Evolutionary conservation across 2,113 vertebrate species (phyloP), one percentile per base, ranked within the genome.

Genomic region (Crotalus helleri): DNA sequence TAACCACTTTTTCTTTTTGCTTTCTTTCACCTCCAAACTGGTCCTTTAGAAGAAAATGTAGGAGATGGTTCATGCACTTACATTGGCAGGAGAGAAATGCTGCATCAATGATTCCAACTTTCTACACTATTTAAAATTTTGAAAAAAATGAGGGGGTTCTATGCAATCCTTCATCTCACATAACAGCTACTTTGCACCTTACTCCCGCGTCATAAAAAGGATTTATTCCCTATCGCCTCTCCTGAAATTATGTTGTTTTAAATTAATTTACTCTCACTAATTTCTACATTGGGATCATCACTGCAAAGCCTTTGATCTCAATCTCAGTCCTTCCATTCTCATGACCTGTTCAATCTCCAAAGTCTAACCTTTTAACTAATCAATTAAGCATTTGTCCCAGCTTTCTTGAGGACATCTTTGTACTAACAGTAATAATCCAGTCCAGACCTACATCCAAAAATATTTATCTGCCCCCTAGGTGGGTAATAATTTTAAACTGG

Each of bases 381-480:
- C 21, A 49, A 8, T 51, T 91, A 64, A 64, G 26, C 58, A 74
- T 89, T 88, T 93, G 39, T 13, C 3, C n/a, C 13, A 54, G 55
- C 15, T 21, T 53, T 53, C 3, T 59, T 74, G 87, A 49, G 53
- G 11, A 89, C 53, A 89, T 81, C 39, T 92, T 92, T 89, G 49
- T 49, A 61, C 90, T 4, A 58, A 64, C 19, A 33, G 54, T 54
- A 74, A 74, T 92, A 90, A 92, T 92, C 69, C 88, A 85, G 44
- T 8, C 57, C 92, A 92, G 87, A 59, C 87, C 21, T 29, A 19
- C 64, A 90, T 54, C 58, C 55, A 46, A 59, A 92, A 92, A 89
- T 92, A 92, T 92, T 89, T 92, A 90, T 92, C 53, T 90, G 88
- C 6, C 85, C 33, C 64, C 54, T 92, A 17, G 54, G 4, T 59